Percentiles rank a stretch among this genome's conserved stretches.
phyloP scores from a whole-genome alignment of 1,140 invertebrate genomes.

The Sycophila sp. region DNA sequence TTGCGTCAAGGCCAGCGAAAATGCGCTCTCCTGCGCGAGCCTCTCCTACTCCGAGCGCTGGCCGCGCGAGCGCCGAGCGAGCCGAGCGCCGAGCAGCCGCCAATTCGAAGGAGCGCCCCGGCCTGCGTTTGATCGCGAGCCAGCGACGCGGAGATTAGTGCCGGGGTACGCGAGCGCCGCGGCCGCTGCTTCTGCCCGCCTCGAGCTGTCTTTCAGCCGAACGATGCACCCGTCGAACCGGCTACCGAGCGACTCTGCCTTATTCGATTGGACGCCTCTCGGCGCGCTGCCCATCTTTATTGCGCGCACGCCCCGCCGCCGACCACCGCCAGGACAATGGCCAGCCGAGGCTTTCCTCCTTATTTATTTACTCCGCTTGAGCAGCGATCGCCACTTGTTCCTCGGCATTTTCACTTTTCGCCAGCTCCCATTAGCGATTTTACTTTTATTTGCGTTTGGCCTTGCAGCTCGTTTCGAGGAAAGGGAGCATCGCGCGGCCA shows the following conservation, averaged over 20 bases:
- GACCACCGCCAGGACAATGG: no score
- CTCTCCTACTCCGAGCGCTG: constrained; percentile 30
- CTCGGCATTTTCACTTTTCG: no score
- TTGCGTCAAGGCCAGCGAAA: constrained; percentile 67
- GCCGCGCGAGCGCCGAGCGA: not conserved
- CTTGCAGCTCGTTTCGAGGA: no score
- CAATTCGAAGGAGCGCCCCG: no score
- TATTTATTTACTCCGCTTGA: no score
- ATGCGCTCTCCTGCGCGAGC: constrained; percentile 61
- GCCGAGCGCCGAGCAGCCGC: not conserved
- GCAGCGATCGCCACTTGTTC: no score
- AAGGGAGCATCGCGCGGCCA: no score
- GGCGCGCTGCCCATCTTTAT: not conserved
- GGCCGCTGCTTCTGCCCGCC: not conserved
- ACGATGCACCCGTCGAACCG: constrained; percentile 15
- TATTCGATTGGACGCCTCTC: constrained; percentile 10
- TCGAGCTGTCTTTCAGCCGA: constrained; percentile 2
- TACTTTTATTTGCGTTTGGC: no score
- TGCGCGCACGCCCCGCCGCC: not conserved
- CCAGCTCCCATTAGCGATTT: no score
- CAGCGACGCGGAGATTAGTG: no score
- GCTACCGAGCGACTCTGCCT: constrained; percentile 9
- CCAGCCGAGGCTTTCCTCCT: not conserved
- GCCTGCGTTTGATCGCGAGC: no score
- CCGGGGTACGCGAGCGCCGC: not conserved